Evolutionary conservation across 2,113 vertebrate genomes (phyloP), one percentile per base, ranked within the genome.

Genomic region (Hoplias malabaricus): DNA sequence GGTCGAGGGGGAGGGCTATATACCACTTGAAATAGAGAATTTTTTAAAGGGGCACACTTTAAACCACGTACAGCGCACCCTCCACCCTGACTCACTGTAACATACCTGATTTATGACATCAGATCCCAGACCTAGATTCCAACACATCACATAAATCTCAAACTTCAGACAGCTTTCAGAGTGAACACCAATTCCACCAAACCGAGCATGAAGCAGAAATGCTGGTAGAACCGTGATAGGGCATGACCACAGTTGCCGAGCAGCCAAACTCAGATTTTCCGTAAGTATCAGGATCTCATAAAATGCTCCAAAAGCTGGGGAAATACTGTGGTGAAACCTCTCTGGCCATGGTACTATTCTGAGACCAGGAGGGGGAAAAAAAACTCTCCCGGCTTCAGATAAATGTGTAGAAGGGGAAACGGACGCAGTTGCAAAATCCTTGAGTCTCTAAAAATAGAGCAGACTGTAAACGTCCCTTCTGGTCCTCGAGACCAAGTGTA

Each of bases 401-500:
- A 75, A 67, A 48, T 31, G 11, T 13, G 48, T 19, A 1, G 1
- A 62, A 38, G 40, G 68, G 67, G 72, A 29, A 53, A 66, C 16
- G 29, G 31, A 79, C 29, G n/a, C 16, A 42, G 54, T 75, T 79
- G 50, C 56, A 31, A 50, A 75, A 84, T 59, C 33, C 12, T 38
- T n/a, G 21, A 46, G 75, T 65, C 70, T 36, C 57, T 72, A 69
- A 84, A 81, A 84, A 69, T 81, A 75, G 25, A 4, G 6, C 21
- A 70, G 25, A 75, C 43, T 40, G 9, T 25, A 71, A 66, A 75
- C 16, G 50, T 43, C n/a, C 65, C 59, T 77, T 72, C 59, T 23
- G 48, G 69, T 57, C 19, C 48, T 48, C 5, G 13, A 34, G 21
- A 75, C 23, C 46, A 19, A 53, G 36, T 9, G 42, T 57, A 50